Percentiles rank a stretch among this genome's conserved stretches.
Conservation (phyloP, 1,140 invertebrate genomes). For the Drosophila novamexicana region DNA sequence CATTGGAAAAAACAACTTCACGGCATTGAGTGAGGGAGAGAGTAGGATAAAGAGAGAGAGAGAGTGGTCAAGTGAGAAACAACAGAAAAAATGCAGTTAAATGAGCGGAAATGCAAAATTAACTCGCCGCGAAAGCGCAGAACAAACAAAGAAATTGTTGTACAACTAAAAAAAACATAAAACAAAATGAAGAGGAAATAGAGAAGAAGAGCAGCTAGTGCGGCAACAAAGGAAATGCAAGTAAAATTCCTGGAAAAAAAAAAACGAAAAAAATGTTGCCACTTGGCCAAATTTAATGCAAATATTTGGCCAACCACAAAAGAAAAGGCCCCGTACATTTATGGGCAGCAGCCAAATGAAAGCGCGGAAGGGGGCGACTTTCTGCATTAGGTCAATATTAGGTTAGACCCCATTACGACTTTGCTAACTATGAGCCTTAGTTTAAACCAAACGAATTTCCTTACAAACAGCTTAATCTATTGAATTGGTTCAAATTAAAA, state of each 20-base stretch:
- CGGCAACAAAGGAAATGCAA: slow-evolving; percentile 4
- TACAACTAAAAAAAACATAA: slow-evolving; percentile 52
- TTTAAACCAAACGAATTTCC: too few relatives aligned
- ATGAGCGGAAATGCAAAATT: slow-evolving; percentile 82
- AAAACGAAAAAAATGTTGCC: slow-evolving; percentile 67
- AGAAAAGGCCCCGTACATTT: slow-evolving; percentile 32
- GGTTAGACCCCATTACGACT: too few relatives aligned
- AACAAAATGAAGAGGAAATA: slow-evolving; percentile 72
- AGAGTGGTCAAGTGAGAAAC: neutral
- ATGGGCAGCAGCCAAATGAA: neutral
- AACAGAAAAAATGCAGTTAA: slow-evolving; percentile 68
- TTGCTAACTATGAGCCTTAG: too few relatives aligned
- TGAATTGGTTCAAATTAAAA: too few relatives aligned
- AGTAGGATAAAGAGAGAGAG: neutral
- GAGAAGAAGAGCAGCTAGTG: slow-evolving; percentile 47
- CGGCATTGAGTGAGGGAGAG: slow-evolving; percentile 17
- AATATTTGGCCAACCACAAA: slow-evolving; percentile 70
- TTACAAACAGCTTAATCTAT: too few relatives aligned
- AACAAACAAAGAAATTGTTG: slow-evolving; percentile 78
- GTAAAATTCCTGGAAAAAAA: slow-evolving; percentile 16
- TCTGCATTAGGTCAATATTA: neutral
- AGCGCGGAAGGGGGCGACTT: neutral
- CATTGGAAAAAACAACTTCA: slow-evolving; percentile 75
- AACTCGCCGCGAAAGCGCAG: slow-evolving; percentile 75
- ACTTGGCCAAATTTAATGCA: slow-evolving; percentile 78